These are phyloP conservation scores for Sinohyriopsis cumingii DNA, from an alignment of 2,888 invertebrate genomes.

Conservation along the genomic window DNA sequence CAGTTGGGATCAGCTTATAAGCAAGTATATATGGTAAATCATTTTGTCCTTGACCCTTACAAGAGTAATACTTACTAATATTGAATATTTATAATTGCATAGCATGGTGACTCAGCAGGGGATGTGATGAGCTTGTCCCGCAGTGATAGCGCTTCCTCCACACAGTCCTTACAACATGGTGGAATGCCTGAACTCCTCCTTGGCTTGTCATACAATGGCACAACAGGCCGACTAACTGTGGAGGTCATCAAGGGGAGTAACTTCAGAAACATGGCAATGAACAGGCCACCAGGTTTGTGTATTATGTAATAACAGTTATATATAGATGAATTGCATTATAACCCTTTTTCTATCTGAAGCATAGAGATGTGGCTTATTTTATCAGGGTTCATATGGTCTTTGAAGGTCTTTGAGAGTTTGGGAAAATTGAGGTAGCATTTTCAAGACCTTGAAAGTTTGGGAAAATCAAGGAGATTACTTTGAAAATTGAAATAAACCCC, in stretches of 20 bases:
- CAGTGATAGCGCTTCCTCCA: constrained; percentile 93
- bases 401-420: too few species aligned
- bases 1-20: too few species aligned
- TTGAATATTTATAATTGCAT: constrained; percentile 13
- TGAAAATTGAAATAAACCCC: too few species aligned
- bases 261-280: constrained; percentile 75
- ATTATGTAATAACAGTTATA: not conserved
- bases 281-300: constrained; percentile 70
- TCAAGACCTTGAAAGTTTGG: too few species aligned
- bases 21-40: too few species aligned
- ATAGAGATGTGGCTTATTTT: not conserved
- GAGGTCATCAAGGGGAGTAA: constrained; percentile 87
- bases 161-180: constrained; percentile 86
- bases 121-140: constrained; percentile 86
- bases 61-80: too few species aligned
- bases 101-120: constrained; percentile 73
- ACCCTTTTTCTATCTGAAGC: not conserved
- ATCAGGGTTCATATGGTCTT: too few species aligned
- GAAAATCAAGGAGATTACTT: too few species aligned
- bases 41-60: too few species aligned
- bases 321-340: not conserved
- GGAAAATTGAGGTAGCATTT: too few species aligned
- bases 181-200: constrained; percentile 92
- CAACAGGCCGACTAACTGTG: constrained; percentile 92
- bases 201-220: constrained; percentile 93